Evolutionary conservation across 2,888 invertebrate genomes (phyloP).

Genomic region (Drosophila pegasa): DNA sequence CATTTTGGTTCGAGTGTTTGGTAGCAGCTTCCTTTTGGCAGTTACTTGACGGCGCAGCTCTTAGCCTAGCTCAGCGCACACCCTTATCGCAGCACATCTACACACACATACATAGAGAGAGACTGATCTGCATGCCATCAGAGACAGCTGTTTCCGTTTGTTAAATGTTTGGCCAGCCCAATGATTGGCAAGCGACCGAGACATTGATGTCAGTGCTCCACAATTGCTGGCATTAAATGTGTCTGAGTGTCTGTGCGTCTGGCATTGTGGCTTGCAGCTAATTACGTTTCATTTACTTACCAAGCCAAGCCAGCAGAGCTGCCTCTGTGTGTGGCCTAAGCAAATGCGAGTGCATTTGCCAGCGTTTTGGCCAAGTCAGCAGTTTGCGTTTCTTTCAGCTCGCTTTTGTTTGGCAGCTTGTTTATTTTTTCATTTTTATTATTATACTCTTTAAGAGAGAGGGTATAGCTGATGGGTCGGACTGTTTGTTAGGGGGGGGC

Average conservation of each 20-base stretch:
- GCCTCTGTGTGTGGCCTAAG: slow-evolving; percentile 33
- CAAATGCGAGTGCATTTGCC: slow-evolving; percentile 12
- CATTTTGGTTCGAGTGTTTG: slow-evolving; percentile 69
- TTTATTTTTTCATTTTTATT: neutral
- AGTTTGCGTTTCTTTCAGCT: slow-evolving; percentile 24
- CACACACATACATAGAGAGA: neutral
- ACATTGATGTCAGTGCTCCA: slow-evolving; percentile 62
- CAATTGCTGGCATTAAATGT: slow-evolving; percentile 57
- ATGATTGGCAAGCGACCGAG: slow-evolving; percentile 77
- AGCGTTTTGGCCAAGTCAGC: slow-evolving; percentile 46
- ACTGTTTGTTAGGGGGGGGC: neutral
- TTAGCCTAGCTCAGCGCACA: slow-evolving; percentile 11
- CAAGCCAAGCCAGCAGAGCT: slow-evolving; percentile 1
- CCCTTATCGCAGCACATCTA: slow-evolving; percentile 52
- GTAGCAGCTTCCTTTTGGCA: slow-evolving; percentile 81
- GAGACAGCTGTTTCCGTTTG: slow-evolving; percentile 83
- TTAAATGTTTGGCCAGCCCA: slow-evolving; percentile 73
- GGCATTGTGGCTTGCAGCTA: slow-evolving; percentile 45
- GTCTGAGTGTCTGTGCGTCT: slow-evolving; percentile 30
- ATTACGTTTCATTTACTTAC: slow-evolving; percentile 51
- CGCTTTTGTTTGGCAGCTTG: slow-evolving; percentile 25
- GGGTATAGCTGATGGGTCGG: neutral
- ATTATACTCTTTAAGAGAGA: neutral
- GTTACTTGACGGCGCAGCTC: slow-evolving; percentile 54
- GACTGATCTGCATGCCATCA: slow-evolving; percentile 67